Evolutionary conservation across 2,888 invertebrate genomes (phyloP).

Genomic region (Ennomos quercinarius): DNA sequence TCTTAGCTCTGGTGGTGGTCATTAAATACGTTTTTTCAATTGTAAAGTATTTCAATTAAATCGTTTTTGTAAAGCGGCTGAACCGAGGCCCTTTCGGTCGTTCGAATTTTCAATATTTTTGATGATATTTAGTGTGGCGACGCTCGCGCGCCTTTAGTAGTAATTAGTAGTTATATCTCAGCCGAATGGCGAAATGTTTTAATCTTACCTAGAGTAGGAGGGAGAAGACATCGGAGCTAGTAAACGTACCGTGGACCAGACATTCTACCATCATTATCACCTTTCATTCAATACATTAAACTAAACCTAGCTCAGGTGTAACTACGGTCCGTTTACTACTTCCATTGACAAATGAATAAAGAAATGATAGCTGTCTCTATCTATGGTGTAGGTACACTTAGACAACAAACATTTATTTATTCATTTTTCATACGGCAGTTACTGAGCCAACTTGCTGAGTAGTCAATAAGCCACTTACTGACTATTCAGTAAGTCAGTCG

Average conservation of each 20-base stretch:
- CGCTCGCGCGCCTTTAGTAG: conserved; percentile 5
- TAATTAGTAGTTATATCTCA: conserved; percentile 5
- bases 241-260: conserved; percentile 3
- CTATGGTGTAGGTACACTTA: background rate
- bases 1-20: conserved; percentile 8
- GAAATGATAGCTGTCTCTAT: conserved; percentile 2
- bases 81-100: background rate
- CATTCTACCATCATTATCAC: background rate
- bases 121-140: conserved; percentile 19
- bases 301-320: too few species aligned
- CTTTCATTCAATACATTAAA: too few species aligned
- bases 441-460: too few species aligned
- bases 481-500: conserved; percentile 33
- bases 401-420: too few species aligned
- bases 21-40: background rate
- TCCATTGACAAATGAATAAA: conserved; percentile 1
- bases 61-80: conserved; percentile 28
- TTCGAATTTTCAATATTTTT: conserved; percentile 17
- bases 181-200: conserved; percentile 2
- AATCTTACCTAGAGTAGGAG: conserved; percentile 17
- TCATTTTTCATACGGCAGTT: too few species aligned
- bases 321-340: conserved; percentile 5
- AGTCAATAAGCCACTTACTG: too few species aligned
- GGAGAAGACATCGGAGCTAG: conserved; percentile 8
- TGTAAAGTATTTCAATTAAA: background rate